phyloP scores from a whole-genome alignment of 2,797 vertebrate species.

The Nothura maculosa region DNA sequence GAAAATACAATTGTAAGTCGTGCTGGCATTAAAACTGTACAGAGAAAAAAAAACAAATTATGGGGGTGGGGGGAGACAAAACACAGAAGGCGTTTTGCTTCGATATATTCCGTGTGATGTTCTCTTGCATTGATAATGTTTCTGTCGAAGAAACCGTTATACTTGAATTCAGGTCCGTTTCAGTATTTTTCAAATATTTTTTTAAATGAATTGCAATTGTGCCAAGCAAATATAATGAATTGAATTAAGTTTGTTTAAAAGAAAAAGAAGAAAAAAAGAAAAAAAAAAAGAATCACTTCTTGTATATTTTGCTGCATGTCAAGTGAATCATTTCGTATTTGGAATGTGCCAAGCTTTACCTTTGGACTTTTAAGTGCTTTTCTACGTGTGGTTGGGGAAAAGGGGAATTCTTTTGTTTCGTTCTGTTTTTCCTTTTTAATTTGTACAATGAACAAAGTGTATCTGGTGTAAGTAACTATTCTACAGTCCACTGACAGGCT shows the following conservation, averaged over 20 bases:
- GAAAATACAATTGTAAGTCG: conserved; percentile 85
- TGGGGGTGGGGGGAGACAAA: neutral
- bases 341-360: conserved; percentile 87
- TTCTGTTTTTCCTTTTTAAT: conserved; percentile 82
- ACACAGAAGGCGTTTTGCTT: conserved; percentile 79
- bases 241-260: conserved; percentile 84
- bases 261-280: neutral
- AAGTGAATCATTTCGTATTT: conserved; percentile 90
- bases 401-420: conserved; percentile 77
- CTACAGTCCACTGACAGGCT: conserved; percentile 74
- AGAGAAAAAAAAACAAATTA: conserved; percentile 65
- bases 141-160: conserved; percentile 93
- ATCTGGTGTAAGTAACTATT: conserved; percentile 77
- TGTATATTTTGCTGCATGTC: conserved; percentile 92
- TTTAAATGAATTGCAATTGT: conserved; percentile 89
- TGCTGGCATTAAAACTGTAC: conserved; percentile 87
- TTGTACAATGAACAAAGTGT: conserved; percentile 80
- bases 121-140: conserved; percentile 92
- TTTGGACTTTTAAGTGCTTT: conserved; percentile 85
- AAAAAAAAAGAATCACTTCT: conserved; percentile 79
- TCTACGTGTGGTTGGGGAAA: conserved; percentile 78
- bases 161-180: conserved; percentile 98
- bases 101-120: conserved; percentile 85
- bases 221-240: conserved; percentile 85
- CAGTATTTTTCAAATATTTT: conserved; percentile 91